Evolutionary conservation across 2,113 vertebrate species (phyloP), one percentile per base, ranked within the genome.

Genomic region (Neolamprologus sp.): DNA sequence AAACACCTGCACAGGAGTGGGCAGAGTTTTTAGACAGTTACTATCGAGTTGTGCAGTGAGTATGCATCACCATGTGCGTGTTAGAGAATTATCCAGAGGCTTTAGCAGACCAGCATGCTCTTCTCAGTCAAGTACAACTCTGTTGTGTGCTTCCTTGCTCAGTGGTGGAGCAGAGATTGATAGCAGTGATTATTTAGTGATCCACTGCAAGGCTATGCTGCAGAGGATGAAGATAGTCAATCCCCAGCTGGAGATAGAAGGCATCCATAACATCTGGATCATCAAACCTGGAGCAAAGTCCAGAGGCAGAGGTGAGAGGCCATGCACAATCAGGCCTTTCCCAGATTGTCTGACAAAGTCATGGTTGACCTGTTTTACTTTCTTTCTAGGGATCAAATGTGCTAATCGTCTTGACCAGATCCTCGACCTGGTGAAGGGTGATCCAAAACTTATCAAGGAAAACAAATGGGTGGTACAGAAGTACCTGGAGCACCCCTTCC

Each of bases 381-480:
- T 6, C 11, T 9, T 60, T 63, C 6, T 87, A 98, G 98, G 97
- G 21, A 98, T 99, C 4, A 88, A 96, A 88, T 99, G 98, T 54
- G 80, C 93, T 55, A 96, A 96, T 4, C 96, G 88, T 65, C 92
- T 99, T 86, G 97, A 97, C 21, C 93, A 98, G 85, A 97, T 98
- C 82, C 94, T 99, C 88, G 94, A 60, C 89, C 88, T 98, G 89
- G 96, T 97, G 9, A 87, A 93, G 6, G 28, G 93, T 14, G 79
- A 95, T 30, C 73, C 91, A 3, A 37, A 89, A 78, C 7, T 95
- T 2, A 88, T 92, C n/a, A 96, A 80, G 80, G 95, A 95, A 1
- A 96, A 95, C 63, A 97, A 97, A 88, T 98, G 98, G 98, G 97
- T 99, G 81, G 97, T 98, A 26, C 98, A 99, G 95, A 99, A 99